Base-by-base conservation (phyloP, 1,140 invertebrate genomes). In the Colletes gigas region DNA sequence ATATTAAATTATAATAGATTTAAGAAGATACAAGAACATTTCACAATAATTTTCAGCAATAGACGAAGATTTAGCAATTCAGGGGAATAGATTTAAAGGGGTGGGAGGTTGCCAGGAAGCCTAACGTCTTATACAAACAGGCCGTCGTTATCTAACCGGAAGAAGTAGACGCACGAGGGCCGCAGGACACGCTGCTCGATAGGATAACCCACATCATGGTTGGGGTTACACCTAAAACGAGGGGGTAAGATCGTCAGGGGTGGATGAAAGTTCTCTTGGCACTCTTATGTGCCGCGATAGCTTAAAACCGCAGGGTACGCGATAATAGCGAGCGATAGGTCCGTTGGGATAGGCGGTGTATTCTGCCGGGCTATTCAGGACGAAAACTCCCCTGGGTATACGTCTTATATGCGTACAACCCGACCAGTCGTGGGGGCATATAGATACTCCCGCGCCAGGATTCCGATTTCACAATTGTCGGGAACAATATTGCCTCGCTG, bases 281-380 rank as follows among this genome's bases (percentile, higher is more conserved):
- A 81, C 65, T 82, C 67, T 81, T 85, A 78, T 69, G 60, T 79
- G 54, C 47, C 57, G 80, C 83, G 85, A 89, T 88, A 87, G 85
- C 83, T 89, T 85, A 88, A 91, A 91, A 91, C 88, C 91, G 88
- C 90, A 84, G 88, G 88, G 82, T 88, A 83, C 78, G 90, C 89
- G 90, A 91, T 92, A 92, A 92, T 90, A 83, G 84, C 72, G 66
- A 86, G 76, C 88, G 91, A 91, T 92, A 91, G 86, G 86, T 88
- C 82, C 78, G 69, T 21, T 80, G 68, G 77, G 41, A 70, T 88
- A 85, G 86, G 80, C 76, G 30, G 70, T 74, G 85, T 30, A 30
- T 79, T 84, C 83, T 75, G 74, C 70, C n/a, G 66, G 30, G 65
- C 59, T 55, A 81, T 80, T 82, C 69, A 62, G 54, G 1, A 71